Evolutionary conservation across 2,888 invertebrate genomes (phyloP).

Genomic region (Taenaris catops): DNA sequence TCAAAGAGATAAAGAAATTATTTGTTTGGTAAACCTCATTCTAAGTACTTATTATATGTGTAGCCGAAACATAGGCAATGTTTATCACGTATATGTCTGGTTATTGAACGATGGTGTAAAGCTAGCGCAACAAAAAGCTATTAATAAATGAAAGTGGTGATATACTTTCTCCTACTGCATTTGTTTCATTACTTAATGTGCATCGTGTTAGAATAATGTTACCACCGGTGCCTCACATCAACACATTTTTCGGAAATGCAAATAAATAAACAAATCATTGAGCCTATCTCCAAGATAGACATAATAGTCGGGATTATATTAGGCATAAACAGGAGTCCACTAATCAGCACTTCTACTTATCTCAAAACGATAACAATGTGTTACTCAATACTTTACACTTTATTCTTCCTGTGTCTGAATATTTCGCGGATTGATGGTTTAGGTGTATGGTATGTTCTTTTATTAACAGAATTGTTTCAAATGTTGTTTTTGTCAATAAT

Average conservation of each 20-base stretch:
- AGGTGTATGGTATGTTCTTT: too few relatives aligned
- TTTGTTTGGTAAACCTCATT: too few relatives aligned
- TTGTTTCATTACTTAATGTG: conserved; percentile 5
- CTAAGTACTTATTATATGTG: too few relatives aligned
- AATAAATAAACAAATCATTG: conserved; percentile 12
- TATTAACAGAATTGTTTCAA: too few relatives aligned
- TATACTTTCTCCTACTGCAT: neutral
- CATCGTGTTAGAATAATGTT: conserved; percentile 12
- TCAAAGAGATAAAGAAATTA: too few relatives aligned
- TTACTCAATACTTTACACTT: conserved; percentile 8
- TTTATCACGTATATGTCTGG: too few relatives aligned
- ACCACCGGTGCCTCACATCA: conserved; percentile 12
- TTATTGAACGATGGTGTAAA: too few relatives aligned
- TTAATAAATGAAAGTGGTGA: neutral
- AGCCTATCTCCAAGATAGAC: conserved; percentile 17
- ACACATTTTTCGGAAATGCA: conserved; percentile 18
- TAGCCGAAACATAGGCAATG: too few relatives aligned
- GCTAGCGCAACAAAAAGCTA: conserved; percentile 7
- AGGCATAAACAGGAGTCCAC: conserved; percentile 15
- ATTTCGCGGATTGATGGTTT: too few relatives aligned
- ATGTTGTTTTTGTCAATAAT: conserved; percentile 13
- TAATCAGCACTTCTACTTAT: conserved; percentile 16
- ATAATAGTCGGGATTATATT: conserved; percentile 1
- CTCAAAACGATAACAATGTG: conserved; percentile 6
- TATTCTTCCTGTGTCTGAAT: conserved; percentile 2